These are phyloP conservation scores for Plagodis dolabraria DNA, from an alignment of 2,888 invertebrate genomes.

Conservation along the genomic window DNA sequence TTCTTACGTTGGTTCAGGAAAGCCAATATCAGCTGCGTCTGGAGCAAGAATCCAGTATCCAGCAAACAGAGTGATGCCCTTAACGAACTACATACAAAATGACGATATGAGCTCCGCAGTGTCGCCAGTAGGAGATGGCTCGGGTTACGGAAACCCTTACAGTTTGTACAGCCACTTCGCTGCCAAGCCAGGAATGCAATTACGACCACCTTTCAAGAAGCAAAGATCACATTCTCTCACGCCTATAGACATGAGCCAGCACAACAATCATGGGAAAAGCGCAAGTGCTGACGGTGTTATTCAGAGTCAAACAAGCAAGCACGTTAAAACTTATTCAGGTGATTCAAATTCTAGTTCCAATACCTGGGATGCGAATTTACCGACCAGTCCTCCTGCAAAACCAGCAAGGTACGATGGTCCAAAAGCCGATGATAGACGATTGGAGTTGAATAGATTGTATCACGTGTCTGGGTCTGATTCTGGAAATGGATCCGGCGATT, in stretches of 20 bases:
- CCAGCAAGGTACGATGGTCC: constrained; percentile 83
- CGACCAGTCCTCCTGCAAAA: constrained; percentile 86
- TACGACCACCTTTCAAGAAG: constrained; percentile 72
- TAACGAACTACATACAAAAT: constrained; percentile 87
- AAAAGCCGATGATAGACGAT: constrained; percentile 85
- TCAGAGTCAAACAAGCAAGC: constrained; percentile 76
- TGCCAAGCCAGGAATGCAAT: constrained; percentile 69
- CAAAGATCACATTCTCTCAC: constrained; percentile 93
- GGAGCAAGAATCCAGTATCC: constrained; percentile 95
- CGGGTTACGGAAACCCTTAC: constrained; percentile 70
- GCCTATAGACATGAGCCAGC: constrained; percentile 83
- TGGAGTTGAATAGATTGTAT: constrained; percentile 87
- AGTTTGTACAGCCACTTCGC: constrained; percentile 81
- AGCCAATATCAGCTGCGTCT: constrained; percentile 94
- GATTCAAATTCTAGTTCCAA: constrained; percentile 80
- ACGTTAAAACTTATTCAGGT: constrained; percentile 71
- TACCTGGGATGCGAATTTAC: constrained; percentile 80
- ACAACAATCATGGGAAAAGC: constrained; percentile 84
- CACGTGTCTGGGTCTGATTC: constrained; percentile 95
- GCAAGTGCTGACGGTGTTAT: constrained; percentile 90
- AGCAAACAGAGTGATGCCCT: constrained; percentile 91
- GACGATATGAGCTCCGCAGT: constrained; percentile 65
- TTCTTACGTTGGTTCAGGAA: constrained; percentile 95
- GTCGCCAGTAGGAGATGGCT: constrained; percentile 65
- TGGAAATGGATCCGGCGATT: constrained; percentile 95